Conservation (phyloP, 2,113 vertebrate genomes). For the Indicator indicator region DNA sequence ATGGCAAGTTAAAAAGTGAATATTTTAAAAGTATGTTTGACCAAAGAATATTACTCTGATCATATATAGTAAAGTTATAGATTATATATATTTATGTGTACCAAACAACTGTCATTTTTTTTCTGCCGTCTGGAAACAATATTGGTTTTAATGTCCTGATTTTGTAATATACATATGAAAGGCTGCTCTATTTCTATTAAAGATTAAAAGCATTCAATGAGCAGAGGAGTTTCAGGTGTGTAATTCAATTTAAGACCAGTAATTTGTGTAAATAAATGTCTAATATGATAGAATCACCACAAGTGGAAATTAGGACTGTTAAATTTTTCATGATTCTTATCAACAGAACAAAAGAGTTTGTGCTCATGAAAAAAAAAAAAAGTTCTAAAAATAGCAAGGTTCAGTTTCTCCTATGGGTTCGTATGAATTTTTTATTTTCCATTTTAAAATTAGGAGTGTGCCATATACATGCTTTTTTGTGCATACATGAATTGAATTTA, state of each 20-base stretch:
- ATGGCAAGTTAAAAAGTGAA: neutral
- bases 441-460: slow-evolving; percentile 58
- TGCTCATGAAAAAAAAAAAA: neutral
- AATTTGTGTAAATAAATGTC: slow-evolving; percentile 74
- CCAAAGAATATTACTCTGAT: neutral
- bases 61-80: neutral
- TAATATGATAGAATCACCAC: slow-evolving; percentile 53
- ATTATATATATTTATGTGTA: neutral
- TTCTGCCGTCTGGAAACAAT: neutral
- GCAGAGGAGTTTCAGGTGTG: slow-evolving; percentile 36
- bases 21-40: neutral
- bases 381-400: slow-evolving; percentile 48
- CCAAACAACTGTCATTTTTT: neutral
- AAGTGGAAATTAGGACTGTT: slow-evolving; percentile 60
- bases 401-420: slow-evolving; percentile 32
- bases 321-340: slow-evolving; percentile 66
- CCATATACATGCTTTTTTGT: slow-evolving; percentile 13
- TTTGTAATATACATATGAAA: slow-evolving; percentile 4
- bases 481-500: slow-evolving; percentile 55
- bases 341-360: slow-evolving; percentile 46
- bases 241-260: slow-evolving; percentile 65
- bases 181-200: slow-evolving; percentile 51
- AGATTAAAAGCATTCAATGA: slow-evolving; percentile 42
- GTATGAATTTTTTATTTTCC: slow-evolving; percentile 71
- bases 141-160: neutral